phyloP scores from a whole-genome alignment of 2,797 vertebrate species.

The Anas georgica region DNA sequence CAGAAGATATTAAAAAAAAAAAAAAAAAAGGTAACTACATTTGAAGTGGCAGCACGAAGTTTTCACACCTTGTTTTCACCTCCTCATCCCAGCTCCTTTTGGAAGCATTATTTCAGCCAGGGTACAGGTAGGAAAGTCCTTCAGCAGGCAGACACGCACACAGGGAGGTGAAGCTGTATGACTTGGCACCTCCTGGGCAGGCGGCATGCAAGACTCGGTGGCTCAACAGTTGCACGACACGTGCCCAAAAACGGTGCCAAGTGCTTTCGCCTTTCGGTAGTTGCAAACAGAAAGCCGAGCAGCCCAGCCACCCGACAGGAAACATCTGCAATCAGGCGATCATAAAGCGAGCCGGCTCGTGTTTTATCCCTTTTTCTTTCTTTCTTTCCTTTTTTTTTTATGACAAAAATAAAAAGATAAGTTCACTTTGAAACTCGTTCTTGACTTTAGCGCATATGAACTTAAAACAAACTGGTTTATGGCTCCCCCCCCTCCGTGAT shows the following conservation, averaged over 20 bases:
- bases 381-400: background rate
- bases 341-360: conserved; percentile 49
- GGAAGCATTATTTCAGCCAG: background rate
- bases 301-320: conserved; percentile 33
- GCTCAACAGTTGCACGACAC: conserved; percentile 7
- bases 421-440: conserved; percentile 69
- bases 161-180: background rate
- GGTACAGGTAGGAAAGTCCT: conserved; percentile 6
- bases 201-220: background rate
- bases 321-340: conserved; percentile 67
- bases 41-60: conserved; percentile 8
- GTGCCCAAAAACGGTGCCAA: conserved; percentile 24
- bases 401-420: conserved; percentile 66
- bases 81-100: background rate
- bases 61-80: conserved; percentile 6
- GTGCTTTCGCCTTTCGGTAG: background rate
- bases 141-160: background rate
- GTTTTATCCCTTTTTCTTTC: conserved; percentile 25
- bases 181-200: background rate
- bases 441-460: conserved; percentile 45
- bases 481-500: background rate
- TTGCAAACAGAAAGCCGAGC: conserved; percentile 21
- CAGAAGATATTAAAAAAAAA: background rate
- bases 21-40: background rate
- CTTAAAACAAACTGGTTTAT: conserved; percentile 69